These are phyloP conservation scores for Drosophila ogumai DNA, from an alignment of 1,140 invertebrate species.

Conservation along the genomic window DNA sequence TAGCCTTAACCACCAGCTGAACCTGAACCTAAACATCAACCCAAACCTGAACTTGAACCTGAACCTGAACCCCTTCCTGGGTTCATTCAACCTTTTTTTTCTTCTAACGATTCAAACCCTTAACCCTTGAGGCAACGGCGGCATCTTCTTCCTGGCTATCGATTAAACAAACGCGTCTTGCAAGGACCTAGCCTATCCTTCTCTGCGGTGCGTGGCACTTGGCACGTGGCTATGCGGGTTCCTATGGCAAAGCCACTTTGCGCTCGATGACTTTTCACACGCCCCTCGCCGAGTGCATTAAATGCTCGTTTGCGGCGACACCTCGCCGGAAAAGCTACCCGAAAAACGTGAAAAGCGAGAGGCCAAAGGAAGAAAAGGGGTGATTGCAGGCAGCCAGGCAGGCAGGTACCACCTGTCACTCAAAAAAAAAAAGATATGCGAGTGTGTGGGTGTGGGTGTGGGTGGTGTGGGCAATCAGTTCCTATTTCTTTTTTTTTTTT, in stretches of 20 bases:
- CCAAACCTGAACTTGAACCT: not conserved
- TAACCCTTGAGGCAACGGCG: not conserved
- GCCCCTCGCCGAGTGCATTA: constrained; percentile 61
- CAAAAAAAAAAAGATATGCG: not conserved
- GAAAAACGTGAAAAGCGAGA: constrained; percentile 10
- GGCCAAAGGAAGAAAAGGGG: constrained; percentile 1
- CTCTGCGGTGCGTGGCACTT: constrained; percentile 34
- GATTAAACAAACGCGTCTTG: constrained; percentile 75
- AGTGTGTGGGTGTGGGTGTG: not conserved
- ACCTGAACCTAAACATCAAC: not conserved
- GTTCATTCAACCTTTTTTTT: constrained; percentile 33
- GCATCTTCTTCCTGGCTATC: constrained; percentile 35
- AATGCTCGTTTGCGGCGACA: constrained; percentile 78
- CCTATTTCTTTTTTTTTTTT: not conserved
- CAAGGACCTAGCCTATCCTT: constrained; percentile 10
- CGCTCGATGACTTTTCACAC: constrained; percentile 78
- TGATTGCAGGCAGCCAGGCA: constrained; percentile 3
- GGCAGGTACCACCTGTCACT: constrained; percentile 40
- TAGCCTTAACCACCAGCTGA: not conserved
- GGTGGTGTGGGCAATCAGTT: not conserved
- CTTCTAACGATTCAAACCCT: not conserved
- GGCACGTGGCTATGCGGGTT: constrained; percentile 30
- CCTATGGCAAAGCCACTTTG: constrained; percentile 67
- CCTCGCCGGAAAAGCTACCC: constrained; percentile 21
- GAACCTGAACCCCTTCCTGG: not conserved